phyloP scores from a whole-genome alignment of 2,113 vertebrate genomes.

The Halcyon senegalensis region DNA sequence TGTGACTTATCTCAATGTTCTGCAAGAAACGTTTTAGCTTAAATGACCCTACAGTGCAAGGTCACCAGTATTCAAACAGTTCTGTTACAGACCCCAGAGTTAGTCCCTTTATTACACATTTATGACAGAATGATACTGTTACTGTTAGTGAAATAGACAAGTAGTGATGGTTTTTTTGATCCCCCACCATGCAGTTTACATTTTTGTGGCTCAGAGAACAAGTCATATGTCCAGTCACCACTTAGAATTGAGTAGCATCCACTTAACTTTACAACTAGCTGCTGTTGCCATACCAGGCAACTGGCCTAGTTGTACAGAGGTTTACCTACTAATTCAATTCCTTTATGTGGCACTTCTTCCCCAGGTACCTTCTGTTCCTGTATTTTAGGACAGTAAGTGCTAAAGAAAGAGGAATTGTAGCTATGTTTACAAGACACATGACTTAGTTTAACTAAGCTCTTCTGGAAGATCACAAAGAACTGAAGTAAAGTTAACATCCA shows the following conservation, averaged over 20 bases:
- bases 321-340: neutral
- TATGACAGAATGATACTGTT: neutral
- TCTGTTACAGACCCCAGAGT: neutral
- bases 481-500: slow-evolving; percentile 7
- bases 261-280: neutral
- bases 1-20: neutral
- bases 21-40: neutral
- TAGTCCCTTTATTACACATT: neutral
- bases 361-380: neutral
- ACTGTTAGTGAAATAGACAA: neutral
- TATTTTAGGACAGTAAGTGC: slow-evolving; percentile 13
- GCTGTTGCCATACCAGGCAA: neutral
- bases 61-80: neutral
- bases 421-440: neutral
- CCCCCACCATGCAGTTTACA: neutral
- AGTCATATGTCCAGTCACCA: neutral
- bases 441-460: neutral
- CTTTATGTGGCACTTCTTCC: neutral
- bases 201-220: neutral
- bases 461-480: neutral
- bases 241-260: neutral
- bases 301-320: neutral
- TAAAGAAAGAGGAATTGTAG: neutral
- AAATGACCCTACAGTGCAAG: neutral
- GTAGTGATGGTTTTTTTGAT: neutral